A percentile compares a stretch with the other conserved stretches of the same genome.
Conservation (phyloP, 2,888 invertebrate genomes). For the Achlya flavicornis region DNA sequence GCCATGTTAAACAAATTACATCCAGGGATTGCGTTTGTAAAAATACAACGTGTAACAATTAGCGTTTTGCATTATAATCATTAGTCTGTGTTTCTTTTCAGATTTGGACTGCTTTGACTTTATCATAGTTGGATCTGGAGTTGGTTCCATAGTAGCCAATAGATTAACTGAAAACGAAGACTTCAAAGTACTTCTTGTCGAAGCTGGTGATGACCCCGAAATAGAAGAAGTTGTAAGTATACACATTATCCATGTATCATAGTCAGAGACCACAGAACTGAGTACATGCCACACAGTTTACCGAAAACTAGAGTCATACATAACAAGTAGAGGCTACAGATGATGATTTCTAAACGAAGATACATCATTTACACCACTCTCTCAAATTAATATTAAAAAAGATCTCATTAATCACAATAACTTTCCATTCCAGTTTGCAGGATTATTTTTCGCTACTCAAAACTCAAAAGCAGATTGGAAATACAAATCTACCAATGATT, state of each 20-base stretch:
- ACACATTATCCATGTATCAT: too few relatives aligned
- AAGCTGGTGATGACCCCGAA: constrained; percentile 47
- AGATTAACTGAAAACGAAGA: constrained; percentile 35
- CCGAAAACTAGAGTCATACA: too few relatives aligned
- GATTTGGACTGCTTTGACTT: constrained; percentile 35
- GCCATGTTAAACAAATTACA: too few relatives aligned
- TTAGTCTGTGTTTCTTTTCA: constrained; percentile 22
- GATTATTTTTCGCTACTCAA: constrained; percentile 29
- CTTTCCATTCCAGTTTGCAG: constrained; percentile 39
- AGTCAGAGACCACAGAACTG: too few relatives aligned
- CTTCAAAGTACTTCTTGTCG: constrained; percentile 36
- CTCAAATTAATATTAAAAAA: too few relatives aligned
- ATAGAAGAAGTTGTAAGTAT: constrained; percentile 40
- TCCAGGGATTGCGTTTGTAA: too few relatives aligned
- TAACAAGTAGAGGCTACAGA: too few relatives aligned
- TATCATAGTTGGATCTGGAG: constrained; percentile 46
- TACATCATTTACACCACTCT: too few relatives aligned
- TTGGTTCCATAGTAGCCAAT: constrained; percentile 42
- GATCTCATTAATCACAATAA: neutral
- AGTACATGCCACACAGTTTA: too few relatives aligned
- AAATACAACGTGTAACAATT: too few relatives aligned
- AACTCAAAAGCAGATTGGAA: constrained; percentile 41
- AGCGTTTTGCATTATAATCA: too few relatives aligned
- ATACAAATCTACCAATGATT: constrained; percentile 39
- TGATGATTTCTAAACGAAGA: too few relatives aligned